Evolutionary conservation across 2,797 vertebrate species (phyloP), one percentile per base, ranked within the genome.

Genomic region (Dendrocincla fuliginosa): DNA sequence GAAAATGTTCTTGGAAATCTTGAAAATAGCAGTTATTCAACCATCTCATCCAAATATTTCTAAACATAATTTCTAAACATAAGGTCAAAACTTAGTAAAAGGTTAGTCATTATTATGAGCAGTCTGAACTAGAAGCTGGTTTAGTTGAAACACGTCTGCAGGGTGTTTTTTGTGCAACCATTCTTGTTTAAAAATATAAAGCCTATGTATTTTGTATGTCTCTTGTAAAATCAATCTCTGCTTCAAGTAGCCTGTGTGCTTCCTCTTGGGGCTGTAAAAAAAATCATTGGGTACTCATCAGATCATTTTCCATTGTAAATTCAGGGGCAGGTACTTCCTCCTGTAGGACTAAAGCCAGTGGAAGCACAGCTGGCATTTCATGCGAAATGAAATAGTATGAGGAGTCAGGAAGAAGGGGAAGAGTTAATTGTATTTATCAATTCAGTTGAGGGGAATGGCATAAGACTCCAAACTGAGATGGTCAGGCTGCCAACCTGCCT

Each of bases 361-460:
- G 30, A 60, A 52, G 30, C 35, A 22, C 33, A 59, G 63, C 7
- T 20, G 55, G 63, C 52, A 11, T 27, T 37, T 10, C 10, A 13
- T 0, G 0, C 60, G 52, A 73, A 78, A 74, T 35, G 5, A 47
- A 69, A 33, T 46, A 69, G 16, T 1, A 2, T 5, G 9, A 76
- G 28, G 9, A 84, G 49, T 30, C 6, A 8, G 18, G 28, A 83
- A 47, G 37, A 55, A 63, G 6, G 5, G 23, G 18, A 68, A 71
- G 19, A 75, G 24, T 79, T 46, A 53, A 61, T 33, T 81, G 25
- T 5, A 37, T 52, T 70, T 44, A 32, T 67, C 19, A 14, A 14
- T 76, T 81, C 9, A 7, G 9, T 11, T 50, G 37, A 83, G 49
- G 14, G 44, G 55, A 53, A 10, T 24, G 17, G 23, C 5, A n/a